phyloP scores from a whole-genome alignment of 2,113 vertebrate species.

The Zosterops hypoxanthus region DNA sequence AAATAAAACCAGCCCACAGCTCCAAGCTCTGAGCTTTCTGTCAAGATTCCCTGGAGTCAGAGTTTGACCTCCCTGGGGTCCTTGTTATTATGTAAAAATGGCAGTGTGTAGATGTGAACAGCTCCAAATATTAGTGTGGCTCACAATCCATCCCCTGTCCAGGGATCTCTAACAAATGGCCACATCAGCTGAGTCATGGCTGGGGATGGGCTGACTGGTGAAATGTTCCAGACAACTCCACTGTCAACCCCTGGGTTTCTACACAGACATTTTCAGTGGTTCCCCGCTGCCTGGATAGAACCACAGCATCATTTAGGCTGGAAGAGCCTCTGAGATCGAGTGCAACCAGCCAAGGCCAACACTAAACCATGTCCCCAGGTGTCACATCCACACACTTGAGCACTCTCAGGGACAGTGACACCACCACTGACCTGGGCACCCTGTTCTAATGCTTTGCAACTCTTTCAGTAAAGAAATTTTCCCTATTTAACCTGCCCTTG shows the following conservation, averaged over 20 bases:
- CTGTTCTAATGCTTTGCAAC: neutral
- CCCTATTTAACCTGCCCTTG: neutral
- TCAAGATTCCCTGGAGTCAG: neutral
- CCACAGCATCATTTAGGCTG: neutral
- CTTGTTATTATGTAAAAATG: constrained; percentile 10
- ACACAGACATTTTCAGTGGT: neutral
- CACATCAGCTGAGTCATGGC: neutral
- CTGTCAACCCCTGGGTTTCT: neutral
- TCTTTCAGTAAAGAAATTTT: neutral
- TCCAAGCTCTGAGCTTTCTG: neutral
- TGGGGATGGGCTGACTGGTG: neutral
- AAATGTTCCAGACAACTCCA: rapidly evolving
- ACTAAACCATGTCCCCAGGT: neutral
- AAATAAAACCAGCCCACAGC: neutral
- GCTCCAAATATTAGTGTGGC: constrained; percentile 45
- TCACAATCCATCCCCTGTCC: neutral
- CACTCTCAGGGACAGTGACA: neutral
- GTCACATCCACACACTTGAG: neutral
- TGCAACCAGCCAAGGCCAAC: neutral
- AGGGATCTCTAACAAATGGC: neutral
- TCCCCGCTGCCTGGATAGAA: neutral
- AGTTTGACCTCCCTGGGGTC: neutral
- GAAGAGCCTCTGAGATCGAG: neutral
- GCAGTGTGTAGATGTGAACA: neutral
- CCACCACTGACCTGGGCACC: neutral